Conservation (phyloP, 2,113 vertebrate species). For the Circaetus cinerascens region DNA sequence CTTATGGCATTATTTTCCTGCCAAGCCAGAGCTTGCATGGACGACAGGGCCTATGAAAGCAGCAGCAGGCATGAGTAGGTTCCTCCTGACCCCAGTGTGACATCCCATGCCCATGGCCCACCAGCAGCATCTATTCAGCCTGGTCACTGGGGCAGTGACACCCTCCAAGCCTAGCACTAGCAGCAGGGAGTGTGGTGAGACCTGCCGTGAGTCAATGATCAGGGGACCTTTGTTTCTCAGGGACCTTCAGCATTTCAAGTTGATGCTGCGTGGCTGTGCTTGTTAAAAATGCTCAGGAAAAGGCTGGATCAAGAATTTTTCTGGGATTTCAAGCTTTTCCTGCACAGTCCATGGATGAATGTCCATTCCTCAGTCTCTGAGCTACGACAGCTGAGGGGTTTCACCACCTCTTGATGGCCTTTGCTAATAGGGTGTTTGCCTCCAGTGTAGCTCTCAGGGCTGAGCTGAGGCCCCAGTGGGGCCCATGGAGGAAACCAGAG, state of each 20-base stretch:
- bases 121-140: neutral
- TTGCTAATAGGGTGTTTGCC: neutral
- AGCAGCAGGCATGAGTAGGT: neutral
- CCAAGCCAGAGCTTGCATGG: neutral
- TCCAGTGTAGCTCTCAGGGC: neutral
- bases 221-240: neutral
- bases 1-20: neutral
- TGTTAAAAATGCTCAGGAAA: neutral
- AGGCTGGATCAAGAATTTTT: neutral
- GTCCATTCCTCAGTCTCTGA: neutral
- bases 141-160: neutral
- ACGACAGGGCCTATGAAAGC: neutral
- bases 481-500: neutral
- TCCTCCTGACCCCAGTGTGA: neutral
- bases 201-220: neutral
- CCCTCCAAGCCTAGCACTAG: neutral
- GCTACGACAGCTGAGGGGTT: neutral
- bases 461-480: neutral
- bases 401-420: neutral
- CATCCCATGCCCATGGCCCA: neutral
- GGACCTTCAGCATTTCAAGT: neutral
- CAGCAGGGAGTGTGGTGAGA: neutral
- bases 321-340: neutral
- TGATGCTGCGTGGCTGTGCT: neutral
- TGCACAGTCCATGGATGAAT: neutral